Percentiles rank a stretch among this genome's conserved stretches.
phyloP scores from a whole-genome alignment of 2,888 invertebrate genomes.

The Marasmarcha lunaedactyla region DNA sequence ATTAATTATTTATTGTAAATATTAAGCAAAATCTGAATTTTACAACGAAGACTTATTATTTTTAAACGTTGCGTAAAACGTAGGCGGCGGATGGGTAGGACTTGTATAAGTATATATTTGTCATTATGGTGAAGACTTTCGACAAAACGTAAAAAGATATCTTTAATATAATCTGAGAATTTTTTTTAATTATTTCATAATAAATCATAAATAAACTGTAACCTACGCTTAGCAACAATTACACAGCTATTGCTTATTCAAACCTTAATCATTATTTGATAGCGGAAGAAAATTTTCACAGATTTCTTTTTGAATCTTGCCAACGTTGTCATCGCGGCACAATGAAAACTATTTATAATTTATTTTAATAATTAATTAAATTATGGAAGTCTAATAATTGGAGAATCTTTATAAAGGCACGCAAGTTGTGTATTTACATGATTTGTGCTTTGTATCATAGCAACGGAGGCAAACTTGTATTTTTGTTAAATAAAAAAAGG shows the following conservation, averaged over 20 bases:
- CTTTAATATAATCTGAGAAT: too few species aligned
- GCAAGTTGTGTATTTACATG: slow-evolving; percentile 45
- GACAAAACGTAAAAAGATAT: too few species aligned
- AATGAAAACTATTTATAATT: slow-evolving; percentile 27
- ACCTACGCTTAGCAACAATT: too few species aligned
- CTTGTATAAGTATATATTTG: too few species aligned
- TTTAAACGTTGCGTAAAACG: too few species aligned
- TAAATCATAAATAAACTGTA: too few species aligned
- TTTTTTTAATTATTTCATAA: too few species aligned
- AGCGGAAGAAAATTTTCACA: slow-evolving; percentile 33
- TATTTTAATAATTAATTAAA: slow-evolving; percentile 14
- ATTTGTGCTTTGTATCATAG: slow-evolving; percentile 19
- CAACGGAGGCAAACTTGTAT: slow-evolving; percentile 51
- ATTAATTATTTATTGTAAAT: too few species aligned
- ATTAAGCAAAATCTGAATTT: too few species aligned
- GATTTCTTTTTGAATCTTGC: slow-evolving; percentile 36
- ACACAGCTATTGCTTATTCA: slow-evolving; percentile 4
- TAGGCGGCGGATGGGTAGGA: too few species aligned
- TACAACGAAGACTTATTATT: too few species aligned
- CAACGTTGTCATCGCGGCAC: slow-evolving; percentile 59
- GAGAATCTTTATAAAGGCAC: slow-evolving; percentile 16
- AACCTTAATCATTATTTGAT: slow-evolving; percentile 23
- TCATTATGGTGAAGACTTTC: too few species aligned
- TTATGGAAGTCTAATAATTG: slow-evolving; percentile 10
- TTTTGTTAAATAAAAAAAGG: background rate